Evolutionary conservation across 30 jellyfish, hydroid and myxozoan species (phyloP).

Genomic region (Hydractinia symbiolongicarpus): DNA sequence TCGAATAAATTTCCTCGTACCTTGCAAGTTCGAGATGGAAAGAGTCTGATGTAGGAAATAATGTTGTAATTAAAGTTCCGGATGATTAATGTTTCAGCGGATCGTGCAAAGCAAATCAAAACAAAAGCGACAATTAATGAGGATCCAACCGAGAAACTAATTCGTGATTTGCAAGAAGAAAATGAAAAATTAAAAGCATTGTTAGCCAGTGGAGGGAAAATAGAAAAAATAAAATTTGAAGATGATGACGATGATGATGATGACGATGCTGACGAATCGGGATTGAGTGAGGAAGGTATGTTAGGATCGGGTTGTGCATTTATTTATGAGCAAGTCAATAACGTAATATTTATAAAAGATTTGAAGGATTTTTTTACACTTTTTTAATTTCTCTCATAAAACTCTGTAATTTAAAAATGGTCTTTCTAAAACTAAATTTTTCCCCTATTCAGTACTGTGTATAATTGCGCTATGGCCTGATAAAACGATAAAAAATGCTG

Average conservation of each 20-base stretch:
- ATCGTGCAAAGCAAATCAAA: constrained; percentile 76
- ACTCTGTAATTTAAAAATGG: too few species aligned
- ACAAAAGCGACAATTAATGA: constrained; percentile 71
- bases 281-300: constrained; percentile 59
- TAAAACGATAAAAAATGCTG: too few species aligned
- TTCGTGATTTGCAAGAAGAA: constrained; percentile 66
- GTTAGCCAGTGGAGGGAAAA: constrained; percentile 47
- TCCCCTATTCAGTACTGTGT: too few species aligned
- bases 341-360: not conserved
- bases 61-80: not conserved
- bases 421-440: too few species aligned
- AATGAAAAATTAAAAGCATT: constrained; percentile 52
- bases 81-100: constrained; percentile 33
- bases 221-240: constrained; percentile 48
- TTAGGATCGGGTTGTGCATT: not conserved
- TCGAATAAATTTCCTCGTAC: too few species aligned
- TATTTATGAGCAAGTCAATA: not conserved
- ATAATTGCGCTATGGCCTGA: too few species aligned
- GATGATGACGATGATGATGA: constrained; percentile 65
- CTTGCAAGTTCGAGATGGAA: too few species aligned
- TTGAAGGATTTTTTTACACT: too few species aligned
- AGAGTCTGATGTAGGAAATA: not conserved
- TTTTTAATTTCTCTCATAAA: too few species aligned
- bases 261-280: constrained; percentile 55
- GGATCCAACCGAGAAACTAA: constrained; percentile 72